Percentiles rank a stretch among this genome's conserved stretches.
phyloP scores from a whole-genome alignment of 2,888 invertebrate genomes.

The Acronicta leporina region DNA sequence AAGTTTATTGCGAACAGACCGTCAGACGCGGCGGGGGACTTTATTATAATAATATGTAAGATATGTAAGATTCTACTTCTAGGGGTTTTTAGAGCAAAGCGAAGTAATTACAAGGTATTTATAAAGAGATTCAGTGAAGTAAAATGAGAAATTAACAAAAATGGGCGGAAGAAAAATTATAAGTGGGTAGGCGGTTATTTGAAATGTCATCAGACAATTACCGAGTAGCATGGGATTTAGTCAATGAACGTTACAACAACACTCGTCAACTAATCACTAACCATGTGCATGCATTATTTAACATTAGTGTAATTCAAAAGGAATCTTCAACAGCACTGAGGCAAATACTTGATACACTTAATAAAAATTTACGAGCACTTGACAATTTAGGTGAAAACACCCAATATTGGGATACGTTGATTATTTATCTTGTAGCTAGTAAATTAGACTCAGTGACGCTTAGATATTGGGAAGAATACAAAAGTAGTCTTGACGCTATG shows the following conservation, averaged over 20 bases:
- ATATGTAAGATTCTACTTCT: no score
- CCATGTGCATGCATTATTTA: not conserved
- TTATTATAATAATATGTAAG: no score
- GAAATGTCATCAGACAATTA: conserved; percentile 7
- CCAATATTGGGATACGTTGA: not conserved
- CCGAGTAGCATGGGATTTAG: not conserved
- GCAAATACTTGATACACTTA: not conserved
- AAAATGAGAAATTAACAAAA: no score
- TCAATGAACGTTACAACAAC: not conserved
- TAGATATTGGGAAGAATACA: not conserved
- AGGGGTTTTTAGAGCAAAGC: no score
- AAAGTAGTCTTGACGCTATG: not conserved
- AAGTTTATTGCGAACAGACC: no score
- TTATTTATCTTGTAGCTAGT: not conserved
- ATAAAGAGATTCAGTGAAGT: no score
- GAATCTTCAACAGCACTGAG: not conserved
- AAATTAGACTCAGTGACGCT: not conserved
- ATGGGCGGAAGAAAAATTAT: no score
- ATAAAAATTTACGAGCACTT: not conserved
- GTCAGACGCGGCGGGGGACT: no score
- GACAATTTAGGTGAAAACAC: not conserved
- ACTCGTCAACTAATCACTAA: not conserved
- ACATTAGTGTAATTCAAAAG: not conserved
- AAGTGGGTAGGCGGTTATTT: no score
- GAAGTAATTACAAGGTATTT: no score